Percentiles rank a stretch among this genome's conserved stretches.
Evolutionary conservation across 2,888 invertebrate genomes (phyloP).

Genomic region (Prosapia bicincta): DNA sequence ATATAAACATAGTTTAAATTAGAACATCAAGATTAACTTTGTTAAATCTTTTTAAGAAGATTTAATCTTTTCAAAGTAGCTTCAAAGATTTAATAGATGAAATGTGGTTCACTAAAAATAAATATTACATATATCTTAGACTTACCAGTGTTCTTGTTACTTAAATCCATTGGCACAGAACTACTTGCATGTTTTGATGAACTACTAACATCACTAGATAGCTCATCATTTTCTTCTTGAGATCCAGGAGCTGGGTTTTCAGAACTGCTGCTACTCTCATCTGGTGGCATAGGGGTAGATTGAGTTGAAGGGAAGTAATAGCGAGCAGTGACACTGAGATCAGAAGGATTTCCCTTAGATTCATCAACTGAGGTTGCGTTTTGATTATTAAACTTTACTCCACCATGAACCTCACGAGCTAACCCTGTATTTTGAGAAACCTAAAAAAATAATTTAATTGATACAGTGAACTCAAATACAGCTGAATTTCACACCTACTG

Average conservation of each 20-base stretch:
- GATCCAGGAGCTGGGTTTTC: conserved; percentile 16
- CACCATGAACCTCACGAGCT: conserved; percentile 32
- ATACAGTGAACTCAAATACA: background rate
- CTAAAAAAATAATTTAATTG: conserved; percentile 24
- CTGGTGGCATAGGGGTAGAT: conserved; percentile 36
- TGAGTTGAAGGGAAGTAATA: conserved; percentile 47
- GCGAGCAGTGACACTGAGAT: conserved; percentile 39
- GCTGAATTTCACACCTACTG: background rate
- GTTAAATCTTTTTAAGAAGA: no score
- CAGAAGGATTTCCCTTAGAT: background rate
- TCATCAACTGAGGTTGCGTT: background rate
- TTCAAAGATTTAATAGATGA: no score
- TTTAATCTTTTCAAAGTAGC: no score
- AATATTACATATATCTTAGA: no score
- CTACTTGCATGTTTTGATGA: background rate
- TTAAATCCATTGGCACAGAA: conserved; percentile 36
- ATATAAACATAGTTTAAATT: no score
- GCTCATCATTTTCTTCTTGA: background rate
- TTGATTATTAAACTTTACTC: background rate
- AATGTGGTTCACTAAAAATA: no score
- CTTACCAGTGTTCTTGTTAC: conserved; percentile 31
- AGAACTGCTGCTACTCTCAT: conserved; percentile 39
- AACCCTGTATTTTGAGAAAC: conserved; percentile 38
- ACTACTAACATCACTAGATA: background rate
- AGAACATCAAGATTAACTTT: no score